Conservation (phyloP, 2,888 invertebrate species). For the Thecophora atra region DNA sequence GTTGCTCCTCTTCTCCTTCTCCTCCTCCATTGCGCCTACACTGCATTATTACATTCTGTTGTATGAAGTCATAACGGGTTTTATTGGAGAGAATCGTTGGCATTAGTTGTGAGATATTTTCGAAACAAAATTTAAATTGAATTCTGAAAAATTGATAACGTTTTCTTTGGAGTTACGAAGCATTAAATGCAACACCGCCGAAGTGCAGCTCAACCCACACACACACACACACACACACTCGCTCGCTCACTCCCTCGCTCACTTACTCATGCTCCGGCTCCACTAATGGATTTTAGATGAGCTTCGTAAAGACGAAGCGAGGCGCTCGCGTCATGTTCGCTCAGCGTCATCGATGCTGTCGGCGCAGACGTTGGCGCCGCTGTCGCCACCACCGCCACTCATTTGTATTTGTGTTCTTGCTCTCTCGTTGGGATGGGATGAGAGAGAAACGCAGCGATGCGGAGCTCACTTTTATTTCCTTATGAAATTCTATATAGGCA, state of each 20-base stretch:
- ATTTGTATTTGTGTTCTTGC: not conserved
- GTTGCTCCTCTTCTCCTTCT: too few species aligned
- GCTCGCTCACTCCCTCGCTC: not conserved
- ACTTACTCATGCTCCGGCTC: conserved; percentile 30
- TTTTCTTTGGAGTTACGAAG: not conserved
- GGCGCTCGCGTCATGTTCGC: conserved; percentile 31
- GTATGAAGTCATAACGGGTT: too few species aligned
- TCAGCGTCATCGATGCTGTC: too few species aligned
- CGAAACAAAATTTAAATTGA: too few species aligned
- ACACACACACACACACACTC: conserved; percentile 1
- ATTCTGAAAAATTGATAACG: too few species aligned
- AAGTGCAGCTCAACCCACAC: not conserved
- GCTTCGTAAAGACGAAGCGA: conserved; percentile 60
- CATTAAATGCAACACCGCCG: not conserved
- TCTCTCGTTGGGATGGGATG: not conserved
- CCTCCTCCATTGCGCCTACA: too few species aligned
- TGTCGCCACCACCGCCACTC: too few species aligned
- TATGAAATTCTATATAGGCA: not conserved
- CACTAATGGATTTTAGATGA: conserved; percentile 65
- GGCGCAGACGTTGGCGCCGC: too few species aligned
- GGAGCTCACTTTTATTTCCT: not conserved
- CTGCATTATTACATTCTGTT: too few species aligned
- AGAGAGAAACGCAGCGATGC: not conserved
- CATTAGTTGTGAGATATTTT: too few species aligned
- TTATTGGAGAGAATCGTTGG: too few species aligned